phyloP scores from a whole-genome alignment of 2,797 vertebrate genomes.

The Rhinatrema bivittatum region DNA sequence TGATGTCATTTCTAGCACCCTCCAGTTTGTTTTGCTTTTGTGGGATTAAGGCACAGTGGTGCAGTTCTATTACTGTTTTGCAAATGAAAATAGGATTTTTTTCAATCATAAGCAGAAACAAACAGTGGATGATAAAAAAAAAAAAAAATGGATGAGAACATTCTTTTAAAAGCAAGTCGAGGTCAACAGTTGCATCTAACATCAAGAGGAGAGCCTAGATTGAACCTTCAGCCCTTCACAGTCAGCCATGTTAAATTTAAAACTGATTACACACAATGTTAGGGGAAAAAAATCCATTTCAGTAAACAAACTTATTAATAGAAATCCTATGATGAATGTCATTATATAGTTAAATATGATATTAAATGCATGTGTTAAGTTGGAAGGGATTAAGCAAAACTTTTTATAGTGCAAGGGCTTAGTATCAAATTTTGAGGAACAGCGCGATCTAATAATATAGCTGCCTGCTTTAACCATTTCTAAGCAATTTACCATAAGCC shows the following conservation, averaged over 20 bases:
- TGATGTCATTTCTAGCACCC: no score
- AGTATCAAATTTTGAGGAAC: slow-evolving; percentile 36
- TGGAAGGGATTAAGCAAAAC: slow-evolving; percentile 39
- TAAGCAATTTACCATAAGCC: no score
- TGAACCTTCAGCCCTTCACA: slow-evolving; percentile 21
- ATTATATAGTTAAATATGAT: slow-evolving; percentile 24
- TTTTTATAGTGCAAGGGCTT: slow-evolving; percentile 36
- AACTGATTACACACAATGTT: slow-evolving; percentile 24
- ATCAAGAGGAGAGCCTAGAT: no score
- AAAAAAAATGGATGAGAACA: no score
- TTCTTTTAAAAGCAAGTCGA: no score
- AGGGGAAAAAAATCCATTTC: slow-evolving; percentile 31
- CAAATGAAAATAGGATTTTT: no score
- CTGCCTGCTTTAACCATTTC: slow-evolving; percentile 31
- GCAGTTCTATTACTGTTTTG: no score
- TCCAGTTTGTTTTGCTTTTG: no score
- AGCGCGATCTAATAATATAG: slow-evolving; percentile 32
- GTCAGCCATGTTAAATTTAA: slow-evolving; percentile 31
- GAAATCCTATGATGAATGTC: slow-evolving; percentile 30
- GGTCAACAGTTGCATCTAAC: no score
- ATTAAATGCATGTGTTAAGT: slow-evolving; percentile 42
- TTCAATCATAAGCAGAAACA: no score
- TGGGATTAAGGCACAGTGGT: no score
- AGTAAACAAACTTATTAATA: slow-evolving; percentile 47
- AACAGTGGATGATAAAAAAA: no score